Evolutionary conservation across 2,888 invertebrate species (phyloP), one percentile per base, ranked within the genome.

Genomic region (Theretra japonica): DNA sequence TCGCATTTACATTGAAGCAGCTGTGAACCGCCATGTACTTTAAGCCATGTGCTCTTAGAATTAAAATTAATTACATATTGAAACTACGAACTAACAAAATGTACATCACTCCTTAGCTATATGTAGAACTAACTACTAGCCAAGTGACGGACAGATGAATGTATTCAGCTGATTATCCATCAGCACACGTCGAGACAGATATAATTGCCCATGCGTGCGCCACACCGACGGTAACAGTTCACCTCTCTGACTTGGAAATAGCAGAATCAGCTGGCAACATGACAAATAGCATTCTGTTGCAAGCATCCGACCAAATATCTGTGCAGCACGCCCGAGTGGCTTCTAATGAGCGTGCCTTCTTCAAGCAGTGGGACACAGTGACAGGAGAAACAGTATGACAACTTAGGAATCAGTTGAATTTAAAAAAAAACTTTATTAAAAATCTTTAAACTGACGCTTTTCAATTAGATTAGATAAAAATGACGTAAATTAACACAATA

Each of bases 281-380:
- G 87, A 87, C 85, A 86, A 83, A 85, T 82, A 79, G 76, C 75
- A 71, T 65, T 53, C 60, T 71, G 62, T 71, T 71, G 23, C 23
- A 30, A 71, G 56, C 70, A 73, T 78, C 75, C 77, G 15, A 58
- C 70, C n/a, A 70, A 41, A 62, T 73, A 73, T 58, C 57, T 70
- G 56, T 28, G 58, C 56, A 50, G 70, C 70, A 73, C 70, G 73
- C 59, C 62, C 65, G 60, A 70, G 19, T 74, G 69, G 58, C 50
- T 69, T 62, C 69, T 69, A 90, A 92, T 90, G 86, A 87, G 87
- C 90, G 87, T 90, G 83, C 78, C 82, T 79, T 65, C 56, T 71
- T 65, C 56, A 56, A 11, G n/a, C 30, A 23, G 53, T 23, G 17
- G 8, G 23, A 3, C 33, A 8, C 0, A 25, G 33, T 23, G 17